A percentile compares a stretch with the other conserved stretches of the same genome.
Conservation (phyloP, 2,888 invertebrate genomes). For the Aphidius colemani region DNA sequence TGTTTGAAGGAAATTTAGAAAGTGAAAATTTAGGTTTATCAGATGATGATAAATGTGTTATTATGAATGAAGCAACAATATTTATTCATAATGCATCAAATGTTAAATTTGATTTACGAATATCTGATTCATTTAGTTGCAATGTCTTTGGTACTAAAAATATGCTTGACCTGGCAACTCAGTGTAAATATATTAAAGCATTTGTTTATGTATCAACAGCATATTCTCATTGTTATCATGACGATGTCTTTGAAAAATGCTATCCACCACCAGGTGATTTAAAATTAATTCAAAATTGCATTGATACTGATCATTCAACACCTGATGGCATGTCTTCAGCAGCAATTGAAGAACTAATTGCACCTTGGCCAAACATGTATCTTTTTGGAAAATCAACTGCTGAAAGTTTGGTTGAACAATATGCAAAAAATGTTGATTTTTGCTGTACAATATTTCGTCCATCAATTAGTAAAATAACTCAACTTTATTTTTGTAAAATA, state of each 20-base stretch:
- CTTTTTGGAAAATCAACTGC: slow-evolving; percentile 44
- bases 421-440: slow-evolving; percentile 34
- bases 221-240: slow-evolving; percentile 40
- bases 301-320: slow-evolving; percentile 34
- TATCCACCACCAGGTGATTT: slow-evolving; percentile 42
- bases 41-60: slow-evolving; percentile 30
- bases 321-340: too few species aligned
- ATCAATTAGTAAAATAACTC: slow-evolving; percentile 35
- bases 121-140: slow-evolving; percentile 31
- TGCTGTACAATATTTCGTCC: slow-evolving; percentile 46
- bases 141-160: slow-evolving; percentile 44
- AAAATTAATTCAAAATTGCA: slow-evolving; percentile 40
- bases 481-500: too few species aligned
- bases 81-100: slow-evolving; percentile 45
- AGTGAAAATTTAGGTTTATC: slow-evolving; percentile 38
- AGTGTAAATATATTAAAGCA: slow-evolving; percentile 38
- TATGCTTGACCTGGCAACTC: slow-evolving; percentile 42
- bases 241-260: slow-evolving; percentile 43
- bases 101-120: slow-evolving; percentile 33
- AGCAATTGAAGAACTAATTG: slow-evolving; percentile 26
- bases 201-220: slow-evolving; percentile 46
- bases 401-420: slow-evolving; percentile 43
- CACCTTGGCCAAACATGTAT: slow-evolving; percentile 42
- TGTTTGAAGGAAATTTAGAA: slow-evolving; percentile 40
- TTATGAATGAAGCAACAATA: slow-evolving; percentile 38